Base-by-base conservation (phyloP, 2,888 invertebrate species). In the Odontocolon sp. region DNA sequence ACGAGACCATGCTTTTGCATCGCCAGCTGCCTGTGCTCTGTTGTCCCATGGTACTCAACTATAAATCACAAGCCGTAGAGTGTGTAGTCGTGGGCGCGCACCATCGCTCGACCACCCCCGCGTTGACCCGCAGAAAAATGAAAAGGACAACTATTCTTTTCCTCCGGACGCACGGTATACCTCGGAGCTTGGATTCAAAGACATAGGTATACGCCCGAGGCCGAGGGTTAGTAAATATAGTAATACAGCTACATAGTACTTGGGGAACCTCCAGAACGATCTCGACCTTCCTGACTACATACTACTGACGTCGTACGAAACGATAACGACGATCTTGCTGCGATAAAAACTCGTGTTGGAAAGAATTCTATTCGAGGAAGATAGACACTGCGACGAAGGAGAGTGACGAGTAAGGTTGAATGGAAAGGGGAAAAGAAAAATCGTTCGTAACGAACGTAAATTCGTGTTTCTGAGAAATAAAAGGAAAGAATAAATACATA, bases 41-140 rank as follows among this genome's bases (percentile, higher is more conserved):
- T 52, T 38, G 5, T 14, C 33, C 33, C 33, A 50, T 16, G 45
- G 33, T 59, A 40, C 57, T 50, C 50, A 6, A 64, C 66, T 31
- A 71, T 67, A 63, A 71, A 76, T 76, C 66, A 64, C 38, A 64
- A 67, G 52, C 52, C 36, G 6, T 14, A 47, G 9, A 38, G 54
- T 23, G 54, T 33, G 57, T 21, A 18, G 40, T 11, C 23, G 57
- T 59, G 47, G 59, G 36, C 28, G 54, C 38, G 6, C 11, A 31
- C 40, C 9, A 40, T 9, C 52, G 28, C 56, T 26, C 40, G 26
- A 50, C 47, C 63, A 36, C 56, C 8, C 23, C 14, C n/a, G n/a
- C 57, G 68, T 38, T 64, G 47, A 36, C 64, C 50, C 36, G 50
- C 26, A 36, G 23, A 64, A 64, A 64, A 38, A 50, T 50, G 23